phyloP scores from a whole-genome alignment of 2,113 vertebrate species.

The Bufo bufo region DNA sequence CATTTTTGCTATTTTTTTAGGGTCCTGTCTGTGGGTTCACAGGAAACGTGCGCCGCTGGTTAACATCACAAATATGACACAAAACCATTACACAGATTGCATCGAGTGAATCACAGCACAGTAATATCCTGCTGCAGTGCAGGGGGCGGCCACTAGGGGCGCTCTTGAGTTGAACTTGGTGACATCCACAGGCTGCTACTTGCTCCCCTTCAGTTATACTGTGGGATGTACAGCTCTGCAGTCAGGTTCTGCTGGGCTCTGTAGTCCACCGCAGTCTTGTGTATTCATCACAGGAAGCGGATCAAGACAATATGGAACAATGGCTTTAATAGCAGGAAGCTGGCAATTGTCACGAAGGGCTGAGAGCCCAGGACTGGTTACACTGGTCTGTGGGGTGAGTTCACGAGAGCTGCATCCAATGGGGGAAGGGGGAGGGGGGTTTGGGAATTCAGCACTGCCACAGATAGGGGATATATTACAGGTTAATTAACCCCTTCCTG shows the following conservation, averaged over 20 bases:
- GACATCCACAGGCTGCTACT: no score
- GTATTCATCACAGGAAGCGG: background rate
- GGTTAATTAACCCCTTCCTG: no score
- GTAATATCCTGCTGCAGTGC: background rate
- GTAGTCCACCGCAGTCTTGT: background rate
- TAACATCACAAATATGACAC: background rate
- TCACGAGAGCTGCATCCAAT: no score
- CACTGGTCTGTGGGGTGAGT: no score
- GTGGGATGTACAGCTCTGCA: background rate
- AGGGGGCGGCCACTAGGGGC: background rate
- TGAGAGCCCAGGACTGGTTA: background rate
- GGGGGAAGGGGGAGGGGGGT: no score
- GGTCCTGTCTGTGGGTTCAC: background rate
- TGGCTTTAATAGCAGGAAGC: conserved; percentile 11
- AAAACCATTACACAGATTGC: background rate
- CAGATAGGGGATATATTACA: no score
- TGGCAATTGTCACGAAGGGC: background rate
- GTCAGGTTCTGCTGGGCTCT: background rate
- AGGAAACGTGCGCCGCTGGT: background rate
- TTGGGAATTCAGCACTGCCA: no score
- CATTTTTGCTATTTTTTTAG: background rate
- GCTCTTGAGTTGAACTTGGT: background rate
- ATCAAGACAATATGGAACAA: background rate
- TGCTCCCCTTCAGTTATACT: no score
- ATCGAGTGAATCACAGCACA: background rate